A percentile compares a stretch with the other conserved stretches of the same genome.
phyloP scores from a whole-genome alignment of 1,140 invertebrate species.

The Euglossa dilemma region DNA sequence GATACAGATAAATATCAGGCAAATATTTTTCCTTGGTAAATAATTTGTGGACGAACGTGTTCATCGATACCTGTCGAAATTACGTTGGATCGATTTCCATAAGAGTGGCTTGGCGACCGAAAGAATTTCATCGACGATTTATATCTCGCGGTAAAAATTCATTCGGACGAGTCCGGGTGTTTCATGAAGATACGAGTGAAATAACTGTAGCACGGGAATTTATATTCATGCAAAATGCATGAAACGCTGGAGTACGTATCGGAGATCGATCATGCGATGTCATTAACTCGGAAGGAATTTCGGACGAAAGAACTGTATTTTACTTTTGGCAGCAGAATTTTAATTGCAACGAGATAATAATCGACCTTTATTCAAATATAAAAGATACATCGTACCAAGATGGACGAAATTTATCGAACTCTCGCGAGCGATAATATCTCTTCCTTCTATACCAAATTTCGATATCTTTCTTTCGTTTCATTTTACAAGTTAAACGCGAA shows the following conservation, averaged over 20 bases:
- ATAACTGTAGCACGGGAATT: neutral
- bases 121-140: neutral
- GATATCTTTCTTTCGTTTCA: neutral
- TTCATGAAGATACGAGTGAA: neutral
- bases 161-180: neutral
- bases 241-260: neutral
- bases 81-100: neutral
- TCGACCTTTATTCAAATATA: neutral
- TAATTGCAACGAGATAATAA: neutral
- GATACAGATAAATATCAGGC: too few species aligned
- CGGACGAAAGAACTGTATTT: neutral
- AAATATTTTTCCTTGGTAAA: too few species aligned
- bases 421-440: neutral
- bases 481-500: neutral
- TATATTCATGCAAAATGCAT: slow-evolving; percentile 10
- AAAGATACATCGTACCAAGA: neutral
- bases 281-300: neutral
- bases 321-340: neutral
- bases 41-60: neutral
- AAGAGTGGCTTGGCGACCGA: neutral
- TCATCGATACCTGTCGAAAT: neutral
- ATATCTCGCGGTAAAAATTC: neutral
- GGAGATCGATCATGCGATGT: neutral
- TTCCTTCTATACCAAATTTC: neutral
- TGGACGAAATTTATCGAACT: neutral